phyloP scores from a whole-genome alignment of 2,797 vertebrate genomes.

The Pyrocephalus nanus region DNA sequence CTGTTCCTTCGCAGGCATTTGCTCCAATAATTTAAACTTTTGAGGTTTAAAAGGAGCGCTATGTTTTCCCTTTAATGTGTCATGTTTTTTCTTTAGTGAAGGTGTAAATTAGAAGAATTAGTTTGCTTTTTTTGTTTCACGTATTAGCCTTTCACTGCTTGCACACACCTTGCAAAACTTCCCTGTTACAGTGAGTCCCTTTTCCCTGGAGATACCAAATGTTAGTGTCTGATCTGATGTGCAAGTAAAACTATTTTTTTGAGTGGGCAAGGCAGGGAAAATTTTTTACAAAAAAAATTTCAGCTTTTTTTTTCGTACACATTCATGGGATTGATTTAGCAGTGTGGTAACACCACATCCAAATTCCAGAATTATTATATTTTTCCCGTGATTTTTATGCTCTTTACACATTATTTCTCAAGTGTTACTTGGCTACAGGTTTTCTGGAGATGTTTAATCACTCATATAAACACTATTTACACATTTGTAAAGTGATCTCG shows the following conservation, averaged over 20 bases:
- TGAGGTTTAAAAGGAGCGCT: not conserved
- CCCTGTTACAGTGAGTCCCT: not conserved
- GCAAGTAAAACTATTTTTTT: not conserved
- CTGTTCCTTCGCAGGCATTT: not conserved
- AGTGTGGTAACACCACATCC: not conserved
- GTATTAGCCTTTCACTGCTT: not conserved
- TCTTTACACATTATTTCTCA: not conserved
- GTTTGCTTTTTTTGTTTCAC: not conserved
- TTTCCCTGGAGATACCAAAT: not conserved
- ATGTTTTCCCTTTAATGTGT: not conserved
- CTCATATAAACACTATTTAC: not conserved
- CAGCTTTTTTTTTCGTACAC: not conserved
- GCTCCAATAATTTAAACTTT: not conserved
- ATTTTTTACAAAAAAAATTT: not conserved
- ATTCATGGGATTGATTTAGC: not conserved
- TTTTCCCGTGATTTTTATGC: not conserved
- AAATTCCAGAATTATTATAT: not conserved
- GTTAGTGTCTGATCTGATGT: fast-evolving
- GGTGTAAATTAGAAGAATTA: not conserved
- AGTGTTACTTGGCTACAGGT: not conserved
- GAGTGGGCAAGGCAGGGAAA: not conserved
- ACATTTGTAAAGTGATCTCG: not conserved
- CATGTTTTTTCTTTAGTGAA: not conserved
- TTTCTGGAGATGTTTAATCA: not conserved
- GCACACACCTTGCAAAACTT: not conserved